Percentiles rank a stretch among this genome's conserved stretches.
Conservation (phyloP, 92 coral and sea anemone species). For the Zoanthus solanderi region DNA sequence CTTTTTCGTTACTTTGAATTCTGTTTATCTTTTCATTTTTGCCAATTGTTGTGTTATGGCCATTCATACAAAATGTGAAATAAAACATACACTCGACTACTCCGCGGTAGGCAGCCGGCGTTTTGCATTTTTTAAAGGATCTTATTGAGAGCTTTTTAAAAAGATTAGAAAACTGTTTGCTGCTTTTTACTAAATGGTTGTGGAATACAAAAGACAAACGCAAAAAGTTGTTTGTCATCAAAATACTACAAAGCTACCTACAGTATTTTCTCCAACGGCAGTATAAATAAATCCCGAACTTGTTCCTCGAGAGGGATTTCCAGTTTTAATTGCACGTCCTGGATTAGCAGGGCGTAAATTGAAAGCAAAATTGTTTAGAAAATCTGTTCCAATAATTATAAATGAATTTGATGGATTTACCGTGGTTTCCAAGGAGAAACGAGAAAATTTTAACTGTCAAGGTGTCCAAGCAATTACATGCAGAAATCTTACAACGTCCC, state of each 20-base stretch:
- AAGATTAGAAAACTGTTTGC: constrained; percentile 3
- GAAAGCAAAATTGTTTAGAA: not conserved
- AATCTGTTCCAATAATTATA: not conserved
- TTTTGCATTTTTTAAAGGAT: not conserved
- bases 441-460: not conserved
- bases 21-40: not conserved
- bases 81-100: not conserved
- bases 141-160: not conserved
- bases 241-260: not conserved
- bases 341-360: not conserved
- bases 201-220: not conserved
- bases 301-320: not conserved
- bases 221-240: not conserved
- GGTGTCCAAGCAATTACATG: not conserved
- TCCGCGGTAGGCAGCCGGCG: not conserved
- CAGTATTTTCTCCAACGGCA: not conserved
- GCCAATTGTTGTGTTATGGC: not conserved
- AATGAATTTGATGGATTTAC: not conserved
- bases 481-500: not conserved
- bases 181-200: not conserved
- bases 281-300: not conserved
- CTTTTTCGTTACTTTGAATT: too few relatives aligned
- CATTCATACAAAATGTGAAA: not conserved
- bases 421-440: not conserved
- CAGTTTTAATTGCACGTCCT: not conserved